phyloP scores from a whole-genome alignment of 2,797 vertebrate species.

The Urosaurus nigricauda region DNA sequence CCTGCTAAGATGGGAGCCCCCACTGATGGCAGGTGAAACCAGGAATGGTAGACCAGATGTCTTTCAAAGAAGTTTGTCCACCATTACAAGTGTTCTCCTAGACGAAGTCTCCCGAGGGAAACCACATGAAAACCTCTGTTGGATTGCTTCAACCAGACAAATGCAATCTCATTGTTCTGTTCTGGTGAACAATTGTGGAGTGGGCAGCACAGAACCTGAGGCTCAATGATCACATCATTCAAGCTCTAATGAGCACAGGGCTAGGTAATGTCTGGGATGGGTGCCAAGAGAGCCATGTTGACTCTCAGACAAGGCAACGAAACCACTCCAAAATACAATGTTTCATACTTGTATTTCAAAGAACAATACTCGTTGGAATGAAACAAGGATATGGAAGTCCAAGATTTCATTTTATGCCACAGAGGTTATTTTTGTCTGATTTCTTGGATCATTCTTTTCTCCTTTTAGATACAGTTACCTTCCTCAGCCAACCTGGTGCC shows the following conservation, averaged over 20 bases:
- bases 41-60: neutral
- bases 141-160: accelerated
- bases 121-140: neutral
- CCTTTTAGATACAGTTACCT: neutral
- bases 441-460: neutral
- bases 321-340: conserved; percentile 55
- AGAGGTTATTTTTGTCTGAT: neutral
- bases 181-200: neutral
- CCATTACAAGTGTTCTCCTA: neutral
- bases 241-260: neutral
- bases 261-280: accelerated
- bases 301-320: conserved; percentile 69
- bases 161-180: neutral
- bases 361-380: neutral
- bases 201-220: neutral
- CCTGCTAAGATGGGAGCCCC: no score
- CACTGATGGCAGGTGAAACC: neutral
- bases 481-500: neutral
- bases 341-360: conserved; percentile 24
- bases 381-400: neutral
- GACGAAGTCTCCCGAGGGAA: neutral
- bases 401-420: neutral
- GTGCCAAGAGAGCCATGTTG: conserved; percentile 47
- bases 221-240: neutral
- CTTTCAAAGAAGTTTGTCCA: neutral